Evolutionary conservation across 2,113 vertebrate species (phyloP).

Genomic region (Gambusia holbrooki): DNA sequence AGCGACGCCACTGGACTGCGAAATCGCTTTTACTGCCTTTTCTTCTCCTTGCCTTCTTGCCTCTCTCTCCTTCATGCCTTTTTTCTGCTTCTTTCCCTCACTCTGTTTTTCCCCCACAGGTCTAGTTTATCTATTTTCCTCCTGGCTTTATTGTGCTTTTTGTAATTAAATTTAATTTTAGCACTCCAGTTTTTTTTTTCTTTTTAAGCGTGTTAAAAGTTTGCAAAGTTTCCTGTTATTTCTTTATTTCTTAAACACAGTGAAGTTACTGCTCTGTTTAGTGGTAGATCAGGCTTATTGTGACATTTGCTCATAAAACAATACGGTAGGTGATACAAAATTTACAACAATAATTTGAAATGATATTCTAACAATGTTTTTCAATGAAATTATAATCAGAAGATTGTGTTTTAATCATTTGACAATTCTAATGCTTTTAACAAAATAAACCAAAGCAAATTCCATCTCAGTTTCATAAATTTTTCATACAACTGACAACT

Average conservation of each 20-base stretch:
- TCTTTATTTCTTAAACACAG: conserved; percentile 62
- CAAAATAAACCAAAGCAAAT: no score
- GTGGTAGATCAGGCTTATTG: background rate
- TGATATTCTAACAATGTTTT: no score
- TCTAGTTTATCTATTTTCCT: conserved; percentile 79
- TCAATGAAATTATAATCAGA: no score
- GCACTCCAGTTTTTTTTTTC: conserved; percentile 47
- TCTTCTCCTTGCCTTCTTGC: conserved; percentile 28
- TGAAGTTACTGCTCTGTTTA: conserved; percentile 17
- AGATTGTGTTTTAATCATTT: no score
- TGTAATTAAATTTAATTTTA: conserved; percentile 84
- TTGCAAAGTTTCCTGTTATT: conserved; percentile 40
- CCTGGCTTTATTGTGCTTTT: conserved; percentile 80
- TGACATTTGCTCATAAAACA: background rate
- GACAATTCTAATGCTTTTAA: no score
- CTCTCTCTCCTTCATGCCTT: conserved; percentile 25
- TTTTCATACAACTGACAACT: no score
- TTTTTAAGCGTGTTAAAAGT: conserved; percentile 18
- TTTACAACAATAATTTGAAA: no score
- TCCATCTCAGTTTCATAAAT: no score
- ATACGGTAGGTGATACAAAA: no score
- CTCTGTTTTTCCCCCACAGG: conserved; percentile 27
- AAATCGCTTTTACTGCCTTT: conserved; percentile 76
- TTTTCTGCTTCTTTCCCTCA: conserved; percentile 30
- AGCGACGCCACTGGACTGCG: conserved; percentile 79